A percentile compares a stretch with the other conserved stretches of the same genome.
Evolutionary conservation across 2,888 invertebrate species (phyloP).

Genomic region (Nysson spinosus): DNA sequence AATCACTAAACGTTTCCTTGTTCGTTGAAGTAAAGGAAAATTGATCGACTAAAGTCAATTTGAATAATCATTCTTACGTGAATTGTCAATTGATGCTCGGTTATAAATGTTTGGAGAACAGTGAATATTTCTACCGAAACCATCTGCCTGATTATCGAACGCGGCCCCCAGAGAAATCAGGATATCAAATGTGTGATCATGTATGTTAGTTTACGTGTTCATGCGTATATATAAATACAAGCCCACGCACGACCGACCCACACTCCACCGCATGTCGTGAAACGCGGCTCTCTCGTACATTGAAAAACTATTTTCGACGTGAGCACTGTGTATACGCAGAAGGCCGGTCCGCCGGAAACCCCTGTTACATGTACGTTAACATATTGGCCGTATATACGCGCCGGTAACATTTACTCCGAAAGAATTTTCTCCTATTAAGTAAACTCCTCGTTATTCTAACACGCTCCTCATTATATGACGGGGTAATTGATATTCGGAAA

Average conservation of each 20-base stretch:
- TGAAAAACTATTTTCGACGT: slow-evolving; percentile 63
- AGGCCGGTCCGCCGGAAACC: slow-evolving; percentile 32
- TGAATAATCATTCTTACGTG: too few species aligned
- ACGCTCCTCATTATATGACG: too few species aligned
- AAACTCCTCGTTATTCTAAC: too few species aligned
- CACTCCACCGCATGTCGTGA: slow-evolving; percentile 29
- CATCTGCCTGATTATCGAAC: slow-evolving; percentile 29
- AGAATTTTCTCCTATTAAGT: slow-evolving; percentile 28
- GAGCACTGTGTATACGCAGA: slow-evolving; percentile 25
- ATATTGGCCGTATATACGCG: slow-evolving; percentile 31
- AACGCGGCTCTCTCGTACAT: slow-evolving; percentile 31
- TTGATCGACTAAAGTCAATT: too few species aligned
- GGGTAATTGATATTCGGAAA: too few species aligned
- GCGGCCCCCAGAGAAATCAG: slow-evolving; percentile 26
- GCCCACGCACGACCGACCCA: slow-evolving; percentile 34
- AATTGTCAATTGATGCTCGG: too few species aligned
- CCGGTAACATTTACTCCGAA: slow-evolving; percentile 22
- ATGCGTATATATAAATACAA: slow-evolving; percentile 22
- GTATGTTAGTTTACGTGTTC: slow-evolving; percentile 31
- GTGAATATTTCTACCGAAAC: slow-evolving; percentile 22
- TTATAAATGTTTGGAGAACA: too few species aligned
- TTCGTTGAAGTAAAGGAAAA: too few species aligned
- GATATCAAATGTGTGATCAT: slow-evolving; percentile 38
- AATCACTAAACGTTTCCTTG: too few species aligned
- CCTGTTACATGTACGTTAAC: slow-evolving; percentile 47